Percentiles rank a stretch among this genome's conserved stretches.
phyloP scores from a whole-genome alignment of 2,113 vertebrate species.

The Tachuris rubrigastra region DNA sequence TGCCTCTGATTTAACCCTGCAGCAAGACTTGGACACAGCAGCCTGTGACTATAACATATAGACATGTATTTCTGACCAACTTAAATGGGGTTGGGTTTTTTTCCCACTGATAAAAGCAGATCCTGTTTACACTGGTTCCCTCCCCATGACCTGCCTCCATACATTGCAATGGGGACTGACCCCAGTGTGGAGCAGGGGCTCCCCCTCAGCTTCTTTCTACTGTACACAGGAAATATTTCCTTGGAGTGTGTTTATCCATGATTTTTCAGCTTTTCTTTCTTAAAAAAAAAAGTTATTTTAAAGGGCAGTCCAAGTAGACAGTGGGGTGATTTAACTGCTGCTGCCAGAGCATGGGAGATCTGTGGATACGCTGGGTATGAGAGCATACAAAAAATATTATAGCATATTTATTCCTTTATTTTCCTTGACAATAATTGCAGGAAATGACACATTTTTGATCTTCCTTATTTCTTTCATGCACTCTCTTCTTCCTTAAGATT shows the following conservation, averaged over 20 bases:
- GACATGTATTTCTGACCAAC: background rate
- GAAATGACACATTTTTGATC: background rate
- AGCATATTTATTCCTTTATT: background rate
- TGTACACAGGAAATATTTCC: conserved; percentile 60
- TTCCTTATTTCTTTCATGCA: background rate
- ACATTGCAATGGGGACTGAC: background rate
- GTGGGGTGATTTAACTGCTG: background rate
- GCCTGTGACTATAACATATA: background rate
- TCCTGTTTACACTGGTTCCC: conserved; percentile 37
- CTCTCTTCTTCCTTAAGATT: background rate
- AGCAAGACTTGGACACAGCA: background rate
- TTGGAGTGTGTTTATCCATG: conserved; percentile 15
- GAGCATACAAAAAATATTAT: background rate
- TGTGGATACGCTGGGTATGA: background rate
- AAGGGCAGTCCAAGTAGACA: background rate
- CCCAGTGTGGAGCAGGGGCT: background rate
- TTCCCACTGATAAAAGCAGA: conserved; percentile 23
- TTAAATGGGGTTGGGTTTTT: background rate
- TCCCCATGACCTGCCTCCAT: background rate
- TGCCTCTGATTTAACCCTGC: background rate
- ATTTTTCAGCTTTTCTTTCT: background rate
- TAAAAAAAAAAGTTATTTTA: background rate
- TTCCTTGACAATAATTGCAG: background rate
- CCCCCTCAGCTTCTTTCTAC: background rate
- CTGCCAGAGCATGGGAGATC: background rate